Evolutionary conservation across 2,888 invertebrate species (phyloP).

Genomic region (Morinoia aosen): DNA sequence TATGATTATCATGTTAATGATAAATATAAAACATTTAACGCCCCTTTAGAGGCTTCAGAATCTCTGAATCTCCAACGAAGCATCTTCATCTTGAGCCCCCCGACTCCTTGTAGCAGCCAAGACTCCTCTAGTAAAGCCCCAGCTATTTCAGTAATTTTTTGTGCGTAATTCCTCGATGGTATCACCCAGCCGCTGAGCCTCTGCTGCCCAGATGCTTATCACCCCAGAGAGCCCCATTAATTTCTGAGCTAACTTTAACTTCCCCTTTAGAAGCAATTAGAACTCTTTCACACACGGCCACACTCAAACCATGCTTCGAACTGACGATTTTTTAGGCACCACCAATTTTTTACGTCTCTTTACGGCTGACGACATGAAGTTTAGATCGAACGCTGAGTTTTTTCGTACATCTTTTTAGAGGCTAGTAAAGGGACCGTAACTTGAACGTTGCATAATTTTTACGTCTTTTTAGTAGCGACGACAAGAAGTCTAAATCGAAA

Average conservation of each 20-base stretch:
- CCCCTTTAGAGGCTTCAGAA: not conserved
- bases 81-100: not conserved
- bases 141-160: not conserved
- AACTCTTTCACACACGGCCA: not conserved
- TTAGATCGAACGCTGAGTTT: not conserved
- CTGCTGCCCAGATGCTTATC: not conserved
- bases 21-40: not conserved
- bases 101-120: not conserved
- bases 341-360: not conserved
- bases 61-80: not conserved
- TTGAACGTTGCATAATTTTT: not conserved
- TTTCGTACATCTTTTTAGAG: not conserved
- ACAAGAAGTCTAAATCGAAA: not conserved
- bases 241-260: slow-evolving; percentile 9
- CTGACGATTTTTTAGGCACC: not conserved
- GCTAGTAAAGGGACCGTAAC: not conserved
- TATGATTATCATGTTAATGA: too few relatives aligned
- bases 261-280: slow-evolving; percentile 12
- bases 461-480: not conserved
- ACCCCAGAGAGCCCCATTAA: not conserved
- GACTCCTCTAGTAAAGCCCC: not conserved
- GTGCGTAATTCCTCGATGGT: not conserved
- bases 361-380: not conserved
- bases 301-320: not conserved
- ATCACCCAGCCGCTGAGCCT: not conserved